Percentiles rank a stretch among this genome's conserved stretches.
Conservation (phyloP, 2,888 invertebrate species). For the Mactromeris polynyma region DNA sequence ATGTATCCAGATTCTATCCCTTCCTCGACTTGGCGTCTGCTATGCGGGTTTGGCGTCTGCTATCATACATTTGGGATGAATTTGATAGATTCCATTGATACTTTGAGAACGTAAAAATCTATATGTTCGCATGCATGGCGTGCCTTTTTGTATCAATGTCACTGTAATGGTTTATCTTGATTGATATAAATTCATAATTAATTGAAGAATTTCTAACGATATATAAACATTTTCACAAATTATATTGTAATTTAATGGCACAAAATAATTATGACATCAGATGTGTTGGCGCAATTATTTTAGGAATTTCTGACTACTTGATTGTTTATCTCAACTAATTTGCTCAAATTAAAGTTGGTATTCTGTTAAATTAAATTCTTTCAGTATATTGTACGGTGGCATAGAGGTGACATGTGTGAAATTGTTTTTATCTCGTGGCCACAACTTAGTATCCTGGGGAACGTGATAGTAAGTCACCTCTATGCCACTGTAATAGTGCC, state of each 20-base stretch:
- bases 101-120: background rate
- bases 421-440: too few relatives aligned
- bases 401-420: too few relatives aligned
- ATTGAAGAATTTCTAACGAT: background rate
- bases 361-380: too few relatives aligned
- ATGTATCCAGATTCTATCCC: background rate
- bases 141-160: background rate
- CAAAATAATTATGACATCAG: background rate
- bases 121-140: background rate
- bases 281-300: background rate
- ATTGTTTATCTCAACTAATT: too few relatives aligned
- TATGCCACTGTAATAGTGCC: too few relatives aligned
- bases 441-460: too few relatives aligned
- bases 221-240: background rate
- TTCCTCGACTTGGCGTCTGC: background rate
- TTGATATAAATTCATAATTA: conserved; percentile 1
- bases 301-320: background rate
- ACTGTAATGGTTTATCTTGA: background rate
- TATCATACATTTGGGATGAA: background rate
- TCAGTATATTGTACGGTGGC: too few relatives aligned
- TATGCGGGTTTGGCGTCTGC: too few relatives aligned
- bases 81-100: background rate
- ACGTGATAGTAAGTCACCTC: too few relatives aligned
- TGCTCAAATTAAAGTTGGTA: too few relatives aligned
- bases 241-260: background rate